Percentiles rank a stretch among this genome's conserved stretches.
phyloP scores from a whole-genome alignment of 2,113 vertebrate genomes.

The Elephantulus edwardii region DNA sequence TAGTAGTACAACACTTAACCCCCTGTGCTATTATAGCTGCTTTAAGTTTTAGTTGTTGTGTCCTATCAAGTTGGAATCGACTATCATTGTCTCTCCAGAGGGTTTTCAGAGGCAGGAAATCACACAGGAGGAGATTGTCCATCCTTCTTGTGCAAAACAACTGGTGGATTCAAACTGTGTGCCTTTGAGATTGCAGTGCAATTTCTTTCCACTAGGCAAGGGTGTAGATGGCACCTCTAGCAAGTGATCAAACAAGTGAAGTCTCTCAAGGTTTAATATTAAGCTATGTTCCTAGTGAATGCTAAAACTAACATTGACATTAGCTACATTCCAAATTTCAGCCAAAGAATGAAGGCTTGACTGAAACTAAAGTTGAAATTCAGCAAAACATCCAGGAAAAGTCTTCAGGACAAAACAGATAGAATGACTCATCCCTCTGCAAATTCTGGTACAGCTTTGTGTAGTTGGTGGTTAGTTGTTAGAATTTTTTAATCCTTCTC shows the following conservation, averaged over 20 bases:
- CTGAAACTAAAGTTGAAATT: conserved; percentile 13
- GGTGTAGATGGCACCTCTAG: background rate
- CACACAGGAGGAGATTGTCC: too few relatives aligned
- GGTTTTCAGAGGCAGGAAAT: too few relatives aligned
- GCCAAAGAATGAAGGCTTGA: conserved; percentile 32
- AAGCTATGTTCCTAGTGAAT: conserved; percentile 15
- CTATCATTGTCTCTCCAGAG: too few relatives aligned
- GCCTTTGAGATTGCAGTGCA: too few relatives aligned
- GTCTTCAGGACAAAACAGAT: background rate
- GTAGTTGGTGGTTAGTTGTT: background rate
- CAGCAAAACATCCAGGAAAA: background rate
- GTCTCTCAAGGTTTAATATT: conserved; percentile 13
- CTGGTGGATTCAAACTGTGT: too few relatives aligned
- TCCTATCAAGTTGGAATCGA: too few relatives aligned
- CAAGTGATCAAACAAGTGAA: background rate
- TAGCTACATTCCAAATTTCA: conserved; percentile 41
- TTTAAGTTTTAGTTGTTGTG: too few relatives aligned
- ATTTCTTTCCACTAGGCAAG: background rate
- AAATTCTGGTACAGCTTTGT: background rate
- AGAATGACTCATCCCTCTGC: background rate
- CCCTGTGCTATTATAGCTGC: too few relatives aligned
- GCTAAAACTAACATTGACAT: background rate
- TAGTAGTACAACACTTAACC: too few relatives aligned
- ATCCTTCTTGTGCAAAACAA: too few relatives aligned
- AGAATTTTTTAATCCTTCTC: background rate